Conservation (phyloP, 2,113 vertebrate species). For the Reinhardtius hippoglossoides region DNA sequence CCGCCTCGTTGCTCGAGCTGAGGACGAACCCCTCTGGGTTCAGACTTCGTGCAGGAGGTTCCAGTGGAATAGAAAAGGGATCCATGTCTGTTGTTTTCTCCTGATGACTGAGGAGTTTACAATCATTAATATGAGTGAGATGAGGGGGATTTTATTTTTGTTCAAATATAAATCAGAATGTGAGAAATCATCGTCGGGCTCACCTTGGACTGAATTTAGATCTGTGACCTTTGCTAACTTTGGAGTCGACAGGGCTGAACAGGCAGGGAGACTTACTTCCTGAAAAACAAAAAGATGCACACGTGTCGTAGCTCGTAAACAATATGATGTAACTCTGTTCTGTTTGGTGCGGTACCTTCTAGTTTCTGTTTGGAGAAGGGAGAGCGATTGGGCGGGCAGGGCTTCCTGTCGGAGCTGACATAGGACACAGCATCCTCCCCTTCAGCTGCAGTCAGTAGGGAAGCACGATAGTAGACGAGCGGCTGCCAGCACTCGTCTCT, state of each 20-base stretch:
- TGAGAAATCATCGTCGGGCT: conserved; percentile 19
- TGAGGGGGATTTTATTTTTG: not conserved
- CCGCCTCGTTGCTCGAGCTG: conserved; percentile 39
- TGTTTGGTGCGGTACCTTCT: conserved; percentile 75
- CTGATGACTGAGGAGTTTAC: conserved; percentile 57
- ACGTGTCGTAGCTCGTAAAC: not conserved
- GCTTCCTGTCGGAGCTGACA: conserved; percentile 80
- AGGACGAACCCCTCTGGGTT: conserved; percentile 4
- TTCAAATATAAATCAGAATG: not conserved
- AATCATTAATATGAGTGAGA: not conserved
- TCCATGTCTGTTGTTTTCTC: conserved; percentile 42
- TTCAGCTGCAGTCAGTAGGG: conserved; percentile 84
- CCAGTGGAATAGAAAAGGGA: conserved; percentile 27
- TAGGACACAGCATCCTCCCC: conserved; percentile 86
- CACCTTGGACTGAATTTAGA: conserved; percentile 65
- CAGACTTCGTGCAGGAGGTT: conserved; percentile 29
- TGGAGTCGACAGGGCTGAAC: conserved; percentile 55
- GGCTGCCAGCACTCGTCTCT: conserved; percentile 88
- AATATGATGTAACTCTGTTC: no score
- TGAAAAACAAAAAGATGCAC: conserved; percentile 32
- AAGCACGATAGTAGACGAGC: conserved; percentile 85
- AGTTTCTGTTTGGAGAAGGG: conserved; percentile 79
- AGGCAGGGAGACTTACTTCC: conserved; percentile 62
- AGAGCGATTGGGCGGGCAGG: conserved; percentile 50
- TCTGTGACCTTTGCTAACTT: conserved; percentile 50